Base-by-base conservation (phyloP, 2,888 invertebrate genomes). In the Micoletzkya japonica region DNA sequence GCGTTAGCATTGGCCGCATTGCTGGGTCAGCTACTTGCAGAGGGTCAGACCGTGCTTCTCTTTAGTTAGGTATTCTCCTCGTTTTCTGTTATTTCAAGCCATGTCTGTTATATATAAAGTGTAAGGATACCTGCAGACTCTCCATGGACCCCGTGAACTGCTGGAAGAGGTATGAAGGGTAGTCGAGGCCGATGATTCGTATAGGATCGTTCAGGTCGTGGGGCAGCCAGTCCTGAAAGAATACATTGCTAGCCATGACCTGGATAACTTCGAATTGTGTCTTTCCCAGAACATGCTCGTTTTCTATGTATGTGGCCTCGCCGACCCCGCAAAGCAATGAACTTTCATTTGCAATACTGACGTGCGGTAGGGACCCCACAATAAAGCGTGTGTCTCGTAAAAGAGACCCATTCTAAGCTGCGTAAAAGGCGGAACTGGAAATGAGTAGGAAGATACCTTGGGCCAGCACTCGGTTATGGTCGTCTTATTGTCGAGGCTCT, bases 391-490 rank as follows among this genome's bases (percentile, higher is more conserved):
- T n/a, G n/a, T n/a, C n/a, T n/a, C n/a, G n/a, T n/a, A n/a, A n/a
- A n/a, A n/a, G n/a, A n/a, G n/a, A n/a, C n/a, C n/a, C n/a, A 26
- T 24, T 20, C 30, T 7, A 37, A 73, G 69, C 37, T 14, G 28
- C 32, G 20, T 28, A 57, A 72, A 61, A 7, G 0, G 26, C 54
- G 28, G 4, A 74, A 72, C 20, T 4, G 28, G 7, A 72, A 3
- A 50, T n/a, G n/a, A n/a, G n/a, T n/a, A n/a, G n/a, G n/a, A n/a
- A 37, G 4, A 24, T 56, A 77, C 78, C 70, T 77, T 81, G 2
- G 83, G 83, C 83, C 83, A 83, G 66, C 81, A 83, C 24, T 80
- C 74, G 0, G 79, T 77, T 2, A 76, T 63, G 1, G 79, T 72
- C 54, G 74, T 74, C 24, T 74, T 74, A 24, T 68, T 70, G 4